Evolutionary conservation across 2,113 vertebrate genomes (phyloP).

Genomic region (Xiphophorus couchianus): DNA sequence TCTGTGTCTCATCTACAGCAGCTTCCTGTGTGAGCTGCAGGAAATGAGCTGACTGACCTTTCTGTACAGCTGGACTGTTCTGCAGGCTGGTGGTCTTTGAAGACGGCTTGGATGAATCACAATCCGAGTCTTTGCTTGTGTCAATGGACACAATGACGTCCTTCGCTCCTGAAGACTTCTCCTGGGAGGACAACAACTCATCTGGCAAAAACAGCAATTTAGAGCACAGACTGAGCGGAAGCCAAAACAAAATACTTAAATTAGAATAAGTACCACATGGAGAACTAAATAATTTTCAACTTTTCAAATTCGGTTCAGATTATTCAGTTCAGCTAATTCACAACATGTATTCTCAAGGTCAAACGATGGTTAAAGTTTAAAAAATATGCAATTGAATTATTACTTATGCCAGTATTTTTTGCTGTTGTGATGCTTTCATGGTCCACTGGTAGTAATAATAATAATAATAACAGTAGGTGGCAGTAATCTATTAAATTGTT

Average conservation of each 20-base stretch:
- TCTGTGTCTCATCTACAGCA: background rate
- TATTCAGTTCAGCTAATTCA: too few relatives aligned
- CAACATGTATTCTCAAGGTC: too few relatives aligned
- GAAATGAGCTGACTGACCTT: constrained; percentile 79
- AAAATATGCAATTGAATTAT: too few relatives aligned
- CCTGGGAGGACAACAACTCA: constrained; percentile 89
- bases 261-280: background rate
- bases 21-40: background rate
- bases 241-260: background rate
- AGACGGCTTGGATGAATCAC: constrained; percentile 86
- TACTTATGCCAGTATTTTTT: too few relatives aligned
- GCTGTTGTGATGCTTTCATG: too few relatives aligned
- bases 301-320: too few relatives aligned
- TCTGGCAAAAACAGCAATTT: constrained; percentile 72
- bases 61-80: constrained; percentile 82
- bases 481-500: too few relatives aligned
- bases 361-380: too few relatives aligned
- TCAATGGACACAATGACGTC: constrained; percentile 94
- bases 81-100: constrained; percentile 86
- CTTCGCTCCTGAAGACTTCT: constrained; percentile 91
- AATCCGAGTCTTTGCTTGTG: constrained; percentile 90
- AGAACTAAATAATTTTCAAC: background rate
- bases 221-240: background rate
- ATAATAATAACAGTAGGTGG: too few relatives aligned
- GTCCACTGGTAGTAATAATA: too few relatives aligned